Percentiles rank a stretch among this genome's conserved stretches.
Evolutionary conservation across 2,797 vertebrate species (phyloP).

Genomic region (Galaxias olidus): DNA sequence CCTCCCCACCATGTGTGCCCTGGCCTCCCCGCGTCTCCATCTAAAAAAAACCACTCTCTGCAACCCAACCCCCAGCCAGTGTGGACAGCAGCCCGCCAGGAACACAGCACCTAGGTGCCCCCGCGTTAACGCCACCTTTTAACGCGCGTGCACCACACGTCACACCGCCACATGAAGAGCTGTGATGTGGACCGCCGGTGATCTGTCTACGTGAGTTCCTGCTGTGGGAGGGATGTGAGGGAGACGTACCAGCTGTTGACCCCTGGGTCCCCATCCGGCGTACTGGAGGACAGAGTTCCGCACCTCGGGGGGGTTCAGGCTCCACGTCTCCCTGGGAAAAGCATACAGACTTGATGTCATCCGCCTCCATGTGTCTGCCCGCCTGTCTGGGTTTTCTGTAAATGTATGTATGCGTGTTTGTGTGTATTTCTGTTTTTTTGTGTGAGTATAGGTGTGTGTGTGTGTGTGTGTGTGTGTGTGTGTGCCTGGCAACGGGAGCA

Average conservation of each 20-base stretch:
- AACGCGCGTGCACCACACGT: too few relatives aligned
- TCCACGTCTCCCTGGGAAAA: slow-evolving; percentile 84
- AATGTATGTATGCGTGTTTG: not conserved
- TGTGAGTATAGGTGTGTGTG: not conserved
- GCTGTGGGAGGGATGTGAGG: slow-evolving; percentile 8
- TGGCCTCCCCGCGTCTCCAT: slow-evolving; percentile 12
- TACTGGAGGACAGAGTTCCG: slow-evolving; percentile 88
- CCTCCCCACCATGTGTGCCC: slow-evolving; percentile 20
- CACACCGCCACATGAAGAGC: too few relatives aligned
- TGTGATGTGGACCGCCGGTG: too few relatives aligned
- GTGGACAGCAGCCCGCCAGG: too few relatives aligned
- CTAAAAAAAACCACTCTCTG: slow-evolving; percentile 13
- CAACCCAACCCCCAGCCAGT: too few relatives aligned
- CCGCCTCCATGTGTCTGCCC: not conserved
- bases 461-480: not conserved
- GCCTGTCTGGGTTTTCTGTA: not conserved
- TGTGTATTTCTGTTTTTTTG: not conserved
- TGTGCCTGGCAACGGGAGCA: not conserved
- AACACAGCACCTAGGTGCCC: too few relatives aligned
- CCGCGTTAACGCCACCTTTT: too few relatives aligned
- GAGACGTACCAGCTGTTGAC: slow-evolving; percentile 92
- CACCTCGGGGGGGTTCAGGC: slow-evolving; percentile 90
- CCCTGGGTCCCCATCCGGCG: slow-evolving; percentile 93
- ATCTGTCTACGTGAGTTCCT: not conserved
- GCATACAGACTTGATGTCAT: slow-evolving; percentile 9